Evolutionary conservation across 2,113 vertebrate genomes (phyloP).

Genomic region (Asarcornis scutulata): DNA sequence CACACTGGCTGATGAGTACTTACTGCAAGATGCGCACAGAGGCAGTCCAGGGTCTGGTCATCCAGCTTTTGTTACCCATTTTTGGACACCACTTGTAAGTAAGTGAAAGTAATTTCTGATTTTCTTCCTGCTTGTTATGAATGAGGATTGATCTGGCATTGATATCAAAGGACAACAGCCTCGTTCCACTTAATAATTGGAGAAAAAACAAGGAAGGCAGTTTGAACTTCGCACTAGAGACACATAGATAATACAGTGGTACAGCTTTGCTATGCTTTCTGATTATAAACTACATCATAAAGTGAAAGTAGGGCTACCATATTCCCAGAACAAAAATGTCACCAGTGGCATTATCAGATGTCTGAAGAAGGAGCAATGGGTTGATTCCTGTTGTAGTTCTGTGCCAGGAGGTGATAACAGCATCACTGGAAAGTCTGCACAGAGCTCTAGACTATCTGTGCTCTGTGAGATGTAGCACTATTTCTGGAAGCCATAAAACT

Average conservation of each 20-base stretch:
- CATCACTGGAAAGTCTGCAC: neutral
- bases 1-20: neutral
- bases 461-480: neutral
- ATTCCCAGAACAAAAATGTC: neutral
- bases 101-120: neutral
- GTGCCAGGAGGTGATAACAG: neutral
- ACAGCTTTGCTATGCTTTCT: neutral
- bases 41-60: neutral
- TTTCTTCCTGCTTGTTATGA: neutral
- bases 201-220: neutral
- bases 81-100: neutral
- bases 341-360: neutral
- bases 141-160: neutral
- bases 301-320: neutral
- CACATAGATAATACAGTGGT: fast-evolving
- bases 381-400: neutral
- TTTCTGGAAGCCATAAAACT: slow-evolving; percentile 19
- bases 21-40: neutral
- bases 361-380: neutral
- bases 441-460: neutral
- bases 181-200: neutral
- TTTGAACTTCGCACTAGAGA: neutral
- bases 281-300: neutral
- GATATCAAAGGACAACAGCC: neutral
- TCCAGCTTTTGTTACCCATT: neutral